Evolutionary conservation across 2,888 invertebrate genomes (phyloP), one percentile per base, ranked within the genome.

Genomic region (Catocala nupta): DNA sequence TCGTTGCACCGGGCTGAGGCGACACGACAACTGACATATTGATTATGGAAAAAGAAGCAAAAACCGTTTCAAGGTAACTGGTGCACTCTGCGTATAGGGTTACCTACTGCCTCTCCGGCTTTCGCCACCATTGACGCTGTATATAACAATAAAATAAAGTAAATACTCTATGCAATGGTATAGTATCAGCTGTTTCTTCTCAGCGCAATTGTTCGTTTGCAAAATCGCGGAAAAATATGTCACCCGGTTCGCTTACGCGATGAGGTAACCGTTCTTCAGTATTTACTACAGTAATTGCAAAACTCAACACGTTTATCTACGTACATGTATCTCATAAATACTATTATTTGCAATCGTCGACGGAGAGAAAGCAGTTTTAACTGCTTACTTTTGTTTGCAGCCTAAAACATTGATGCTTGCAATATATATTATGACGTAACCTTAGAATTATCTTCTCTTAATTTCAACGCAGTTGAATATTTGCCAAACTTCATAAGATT

Each of bases 61-160:
- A 89, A 84, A 85, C 71, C 64, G 69, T 78, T 78, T 80, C 84
- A 86, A 89, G 88, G 87, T 83, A 85, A 85, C 80, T 86, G 79
- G 83, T 83, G 82, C 82, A 82, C 56, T 50, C 71, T 55, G 56
- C 61, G 64, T 73, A 71, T 75, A 64, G 80, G 75, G 75, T 73
- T 81, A 77, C 80, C 69, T 12, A 59, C 55, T 49, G 61, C 62
- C 13, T 39, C 52, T 43, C 48, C 34, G 13, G 7, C 0, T 13
- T 45, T 6, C 12, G 12, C 45, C 34, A 16, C 34, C 10, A 34
- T 50, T 39, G 36, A 39, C 36, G 36, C 36, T 8, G 6, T 1
- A 39, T 8, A 39, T 39, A 39, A 8, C 36, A 6, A 25, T 45
- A 36, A 36, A 12, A 36, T 5, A n/a, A 43, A 43, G 9, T n/a